Evolutionary conservation across 1,140 invertebrate genomes (phyloP).

Genomic region (Tetramorium parvispinum): DNA sequence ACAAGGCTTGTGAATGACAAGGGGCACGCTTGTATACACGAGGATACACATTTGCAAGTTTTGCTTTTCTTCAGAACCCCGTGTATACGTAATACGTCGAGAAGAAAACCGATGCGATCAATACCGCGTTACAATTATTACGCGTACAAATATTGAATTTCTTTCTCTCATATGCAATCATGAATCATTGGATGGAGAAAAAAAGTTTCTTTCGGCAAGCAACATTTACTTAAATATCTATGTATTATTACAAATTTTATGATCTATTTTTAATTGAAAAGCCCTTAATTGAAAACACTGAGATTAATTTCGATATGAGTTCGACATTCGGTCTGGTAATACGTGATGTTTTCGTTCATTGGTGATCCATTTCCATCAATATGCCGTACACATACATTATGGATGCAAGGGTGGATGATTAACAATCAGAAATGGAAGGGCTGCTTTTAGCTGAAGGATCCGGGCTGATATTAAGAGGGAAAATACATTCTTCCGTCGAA

Average conservation of each 20-base stretch:
- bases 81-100: background rate
- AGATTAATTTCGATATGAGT: background rate
- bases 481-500: background rate
- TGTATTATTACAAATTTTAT: background rate
- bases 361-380: background rate
- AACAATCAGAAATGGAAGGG: conserved; percentile 24
- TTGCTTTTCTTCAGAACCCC: background rate
- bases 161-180: background rate
- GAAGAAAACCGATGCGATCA: background rate
- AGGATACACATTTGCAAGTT: background rate
- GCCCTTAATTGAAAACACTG: background rate
- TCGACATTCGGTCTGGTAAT: background rate
- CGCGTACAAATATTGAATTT: background rate
- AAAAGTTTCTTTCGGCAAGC: background rate
- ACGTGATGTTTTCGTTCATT: background rate
- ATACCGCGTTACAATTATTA: background rate
- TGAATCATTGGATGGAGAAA: background rate
- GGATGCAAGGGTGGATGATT: conserved; percentile 10
- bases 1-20: conserved; percentile 31
- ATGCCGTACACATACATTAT: background rate
- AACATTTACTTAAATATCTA: background rate
- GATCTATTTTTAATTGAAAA: background rate
- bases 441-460: conserved; percentile 13
- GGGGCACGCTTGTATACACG: background rate
- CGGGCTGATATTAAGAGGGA: background rate